Evolutionary conservation across 1,140 invertebrate species (phyloP), one percentile per base, ranked within the genome.

Genomic region (Zaprionus inermis): DNA sequence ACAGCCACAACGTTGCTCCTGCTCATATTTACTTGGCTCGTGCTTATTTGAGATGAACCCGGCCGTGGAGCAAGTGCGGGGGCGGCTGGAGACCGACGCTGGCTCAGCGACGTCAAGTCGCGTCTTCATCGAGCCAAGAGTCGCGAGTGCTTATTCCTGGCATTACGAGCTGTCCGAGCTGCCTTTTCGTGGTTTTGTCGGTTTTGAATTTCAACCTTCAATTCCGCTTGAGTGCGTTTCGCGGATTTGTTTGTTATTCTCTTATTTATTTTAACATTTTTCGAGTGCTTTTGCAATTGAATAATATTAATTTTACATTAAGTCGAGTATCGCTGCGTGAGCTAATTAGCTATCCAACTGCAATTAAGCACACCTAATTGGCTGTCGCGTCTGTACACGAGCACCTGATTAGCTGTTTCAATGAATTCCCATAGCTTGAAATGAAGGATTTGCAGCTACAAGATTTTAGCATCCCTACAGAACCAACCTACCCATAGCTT

Each of bases 141-240:
- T 70, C 64, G 63, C 80, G 69, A 83, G 84, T 83, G 76, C 65
- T 88, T 88, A 82, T 77, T 67, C 69, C 61, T 72, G 84, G 79
- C 84, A 78, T 84, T 88, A 88, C 80, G 78, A 89, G 75, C 83
- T 84, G 81, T 84, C 77, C 69, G 52, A 72, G 74, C 66, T 77
- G 70, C 75, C 72, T 73, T 52, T 36, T 16, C 22, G 16, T 41
- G 64, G 16, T 22, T 60, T 78, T 44, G 59, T 63, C 70, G 71
- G 63, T 75, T 75, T 63, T 46, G 34, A 54, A 51, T 74, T 89
- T 63, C 12, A 51, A 64, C 83, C 83, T 79, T 77, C 73, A 38
- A 54, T 65, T 70, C 46, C 34, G 52, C 76, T 57, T 71, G 38
- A 51, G 41, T 60, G n/a, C 28, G n/a, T 16, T 61, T 49, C 30